Percentiles rank a stretch among this genome's conserved stretches.
Conservation (phyloP, 2,797 vertebrate genomes). For the Schizopygopsis malacanthus region DNA sequence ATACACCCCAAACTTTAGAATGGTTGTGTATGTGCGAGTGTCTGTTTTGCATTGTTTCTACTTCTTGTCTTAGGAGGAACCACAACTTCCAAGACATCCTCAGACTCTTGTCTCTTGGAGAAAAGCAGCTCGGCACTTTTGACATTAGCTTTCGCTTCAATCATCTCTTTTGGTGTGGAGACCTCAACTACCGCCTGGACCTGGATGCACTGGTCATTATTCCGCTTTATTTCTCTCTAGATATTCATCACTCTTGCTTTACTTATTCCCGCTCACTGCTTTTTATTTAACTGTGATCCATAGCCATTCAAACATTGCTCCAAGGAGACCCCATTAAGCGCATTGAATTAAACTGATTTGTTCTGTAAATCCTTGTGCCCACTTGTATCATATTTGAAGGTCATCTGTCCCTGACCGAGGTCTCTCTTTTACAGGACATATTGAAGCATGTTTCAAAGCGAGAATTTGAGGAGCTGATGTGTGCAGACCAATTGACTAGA, state of each 20-base stretch:
- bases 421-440: conserved; percentile 75
- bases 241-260: background rate
- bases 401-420: no score
- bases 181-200: conserved; percentile 86
- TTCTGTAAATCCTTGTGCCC: background rate
- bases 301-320: background rate
- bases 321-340: background rate
- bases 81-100: conserved; percentile 86
- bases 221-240: background rate
- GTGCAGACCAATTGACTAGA: conserved; percentile 83
- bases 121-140: conserved; percentile 79
- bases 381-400: conserved; percentile 5
- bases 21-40: background rate
- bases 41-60: background rate
- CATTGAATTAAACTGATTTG: background rate
- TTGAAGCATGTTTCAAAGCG: conserved; percentile 82
- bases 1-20: background rate
- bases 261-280: background rate
- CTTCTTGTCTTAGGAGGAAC: conserved; percentile 77
- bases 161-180: conserved; percentile 87
- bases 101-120: conserved; percentile 81
- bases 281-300: background rate
- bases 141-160: conserved; percentile 84
- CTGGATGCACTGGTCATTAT: conserved; percentile 80
- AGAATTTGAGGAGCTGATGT: conserved; percentile 83